phyloP scores from a whole-genome alignment of 2,113 vertebrate genomes.

The Aramus guarauna region DNA sequence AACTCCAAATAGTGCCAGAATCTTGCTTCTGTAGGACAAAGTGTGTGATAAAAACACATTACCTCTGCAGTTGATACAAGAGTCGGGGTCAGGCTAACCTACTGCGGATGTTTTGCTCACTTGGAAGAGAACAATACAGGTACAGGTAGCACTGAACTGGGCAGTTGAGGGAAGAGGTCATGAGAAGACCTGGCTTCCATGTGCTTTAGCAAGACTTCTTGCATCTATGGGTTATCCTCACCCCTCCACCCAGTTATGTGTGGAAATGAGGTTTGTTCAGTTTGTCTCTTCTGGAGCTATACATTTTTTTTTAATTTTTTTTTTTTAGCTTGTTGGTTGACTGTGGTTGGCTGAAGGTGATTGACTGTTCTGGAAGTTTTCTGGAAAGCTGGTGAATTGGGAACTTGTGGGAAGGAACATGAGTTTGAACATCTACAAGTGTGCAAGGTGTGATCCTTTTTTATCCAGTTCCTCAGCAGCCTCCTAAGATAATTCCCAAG shows the following conservation, averaged over 20 bases:
- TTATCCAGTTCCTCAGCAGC: not conserved
- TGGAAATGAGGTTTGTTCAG: not conserved
- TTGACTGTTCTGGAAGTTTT: not conserved
- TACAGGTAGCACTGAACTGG: not conserved
- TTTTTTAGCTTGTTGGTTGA: not conserved
- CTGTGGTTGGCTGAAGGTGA: not conserved
- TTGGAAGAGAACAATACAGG: not conserved
- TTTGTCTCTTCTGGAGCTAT: not conserved
- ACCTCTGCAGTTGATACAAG: not conserved
- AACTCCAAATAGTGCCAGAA: not conserved
- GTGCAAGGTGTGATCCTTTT: not conserved
- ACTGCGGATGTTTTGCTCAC: accelerated
- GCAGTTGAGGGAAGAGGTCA: accelerated
- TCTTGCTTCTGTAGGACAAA: not conserved
- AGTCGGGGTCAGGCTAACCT: not conserved
- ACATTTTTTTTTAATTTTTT: not conserved
- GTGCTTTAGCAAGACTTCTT: not conserved
- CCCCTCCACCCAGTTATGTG: not conserved
- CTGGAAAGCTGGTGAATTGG: not conserved
- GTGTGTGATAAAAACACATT: not conserved
- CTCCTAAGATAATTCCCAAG: not conserved
- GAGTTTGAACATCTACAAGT: not conserved
- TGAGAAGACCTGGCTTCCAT: not conserved
- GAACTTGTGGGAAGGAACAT: not conserved
- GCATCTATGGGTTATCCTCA: not conserved